A percentile compares a stretch with the other conserved stretches of the same genome.
These are phyloP conservation scores for Achroia grisella DNA, from an alignment of 1,140 invertebrate genomes.

Conservation along the genomic window DNA sequence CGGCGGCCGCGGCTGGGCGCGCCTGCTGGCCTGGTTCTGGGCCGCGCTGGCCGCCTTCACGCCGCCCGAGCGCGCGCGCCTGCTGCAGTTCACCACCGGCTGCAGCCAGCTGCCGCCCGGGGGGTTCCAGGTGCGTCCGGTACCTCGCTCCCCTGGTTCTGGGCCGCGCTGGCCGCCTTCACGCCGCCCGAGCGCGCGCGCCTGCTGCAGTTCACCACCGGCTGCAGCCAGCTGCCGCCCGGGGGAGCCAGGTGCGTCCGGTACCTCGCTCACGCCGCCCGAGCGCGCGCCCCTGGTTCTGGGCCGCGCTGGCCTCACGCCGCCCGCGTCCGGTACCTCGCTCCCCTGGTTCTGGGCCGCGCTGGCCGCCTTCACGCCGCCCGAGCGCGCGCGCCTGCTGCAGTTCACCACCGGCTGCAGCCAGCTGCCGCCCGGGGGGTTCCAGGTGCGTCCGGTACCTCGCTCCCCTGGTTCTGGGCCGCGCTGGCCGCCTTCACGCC, in stretches of 20 bases:
- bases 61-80: constrained; percentile 92
- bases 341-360: constrained; percentile 97
- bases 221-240: constrained; percentile 92
- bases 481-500: constrained; percentile 92
- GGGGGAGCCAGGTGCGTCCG: constrained; percentile 85
- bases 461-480: constrained; percentile 96
- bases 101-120: constrained; percentile 94
- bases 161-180: constrained; percentile 93
- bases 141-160: constrained; percentile 84
- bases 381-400: constrained; percentile 91
- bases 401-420: constrained; percentile 88
- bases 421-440: constrained; percentile 90
- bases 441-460: constrained; percentile 75
- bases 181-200: constrained; percentile 95
- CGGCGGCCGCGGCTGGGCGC: constrained; percentile 86
- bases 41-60: constrained; percentile 93
- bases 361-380: constrained; percentile 90
- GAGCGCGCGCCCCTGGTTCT: constrained; percentile 87
- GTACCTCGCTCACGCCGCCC: constrained; percentile 75
- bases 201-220: constrained; percentile 95
- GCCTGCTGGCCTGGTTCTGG: constrained; percentile 96
- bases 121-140: constrained; percentile 84
- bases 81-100: constrained; percentile 96
- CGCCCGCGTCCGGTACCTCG: constrained; percentile 87
- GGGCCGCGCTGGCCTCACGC: constrained; percentile 89